Percentiles rank a stretch among this genome's conserved stretches.
Conservation (phyloP, 2,113 vertebrate species). For the Pardalotus punctatus region DNA sequence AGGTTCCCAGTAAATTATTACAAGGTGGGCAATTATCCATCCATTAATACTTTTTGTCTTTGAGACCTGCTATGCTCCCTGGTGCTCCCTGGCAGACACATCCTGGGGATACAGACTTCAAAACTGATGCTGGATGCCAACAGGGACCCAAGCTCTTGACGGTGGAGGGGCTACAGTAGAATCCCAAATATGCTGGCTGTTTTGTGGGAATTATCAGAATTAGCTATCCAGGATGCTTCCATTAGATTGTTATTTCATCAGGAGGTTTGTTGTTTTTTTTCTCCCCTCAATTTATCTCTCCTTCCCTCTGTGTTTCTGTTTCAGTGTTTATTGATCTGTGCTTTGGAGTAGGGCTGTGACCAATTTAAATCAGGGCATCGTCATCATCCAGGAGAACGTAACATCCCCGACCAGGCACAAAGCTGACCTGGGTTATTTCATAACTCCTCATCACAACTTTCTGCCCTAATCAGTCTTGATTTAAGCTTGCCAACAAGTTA, state of each 20-base stretch:
- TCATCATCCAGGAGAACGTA: background rate
- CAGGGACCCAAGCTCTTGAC: rapidly evolving
- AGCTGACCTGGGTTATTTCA: background rate
- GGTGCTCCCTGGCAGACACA: background rate
- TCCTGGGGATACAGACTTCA: background rate
- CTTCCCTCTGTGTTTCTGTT: background rate
- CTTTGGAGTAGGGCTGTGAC: background rate
- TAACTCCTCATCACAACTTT: background rate
- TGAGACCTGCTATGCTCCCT: background rate
- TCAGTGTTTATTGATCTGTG: background rate
- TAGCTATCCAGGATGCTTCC: background rate
- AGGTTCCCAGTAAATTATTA: slow-evolving; percentile 22
- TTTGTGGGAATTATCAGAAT: background rate
- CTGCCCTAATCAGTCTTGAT: background rate
- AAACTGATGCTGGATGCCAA: background rate
- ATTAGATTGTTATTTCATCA: background rate
- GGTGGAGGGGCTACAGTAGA: background rate
- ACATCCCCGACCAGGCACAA: background rate
- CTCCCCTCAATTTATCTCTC: background rate
- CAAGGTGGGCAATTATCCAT: slow-evolving; percentile 7
- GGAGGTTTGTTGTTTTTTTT: background rate
- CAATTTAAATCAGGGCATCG: background rate
- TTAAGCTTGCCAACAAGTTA: background rate
- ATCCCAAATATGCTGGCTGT: background rate
- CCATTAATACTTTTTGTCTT: background rate